These are phyloP conservation scores for Toxotes chatareus DNA, from an alignment of 2,113 vertebrate species.

Conservation along the genomic window DNA sequence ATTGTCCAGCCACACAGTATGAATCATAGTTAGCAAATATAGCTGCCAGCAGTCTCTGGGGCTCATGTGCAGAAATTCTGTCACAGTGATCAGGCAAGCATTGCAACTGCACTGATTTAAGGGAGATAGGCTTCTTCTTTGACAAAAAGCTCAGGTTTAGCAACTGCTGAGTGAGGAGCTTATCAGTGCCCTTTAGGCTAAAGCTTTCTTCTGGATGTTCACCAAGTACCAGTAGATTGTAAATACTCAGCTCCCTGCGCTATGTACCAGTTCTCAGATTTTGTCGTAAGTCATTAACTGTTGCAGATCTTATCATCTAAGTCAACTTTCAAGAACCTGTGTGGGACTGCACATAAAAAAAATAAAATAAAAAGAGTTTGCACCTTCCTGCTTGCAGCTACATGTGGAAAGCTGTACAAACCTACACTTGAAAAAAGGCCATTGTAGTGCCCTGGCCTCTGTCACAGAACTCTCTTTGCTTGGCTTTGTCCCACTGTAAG, in stretches of 20 bases:
- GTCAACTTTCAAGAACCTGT: not conserved
- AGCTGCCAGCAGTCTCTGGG: slow-evolving; percentile 47
- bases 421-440: slow-evolving; percentile 13
- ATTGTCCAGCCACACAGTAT: slow-evolving; percentile 67
- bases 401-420: slow-evolving; percentile 7
- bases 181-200: slow-evolving; percentile 74
- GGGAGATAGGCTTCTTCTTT: slow-evolving; percentile 71
- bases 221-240: slow-evolving; percentile 67
- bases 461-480: slow-evolving; percentile 66
- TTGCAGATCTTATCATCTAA: not conserved
- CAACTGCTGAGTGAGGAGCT: slow-evolving; percentile 73
- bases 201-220: slow-evolving; percentile 78
- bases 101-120: slow-evolving; percentile 63
- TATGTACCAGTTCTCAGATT: slow-evolving; percentile 33
- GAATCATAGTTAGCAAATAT: slow-evolving; percentile 66
- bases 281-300: slow-evolving; percentile 8
- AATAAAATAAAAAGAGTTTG: slow-evolving; percentile 10
- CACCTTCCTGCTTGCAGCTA: not conserved
- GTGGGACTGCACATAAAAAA: too few relatives aligned
- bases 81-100: slow-evolving; percentile 59
- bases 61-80: slow-evolving; percentile 56
- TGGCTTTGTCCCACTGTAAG: slow-evolving; percentile 73
- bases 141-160: slow-evolving; percentile 74
- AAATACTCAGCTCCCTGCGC: slow-evolving; percentile 63
- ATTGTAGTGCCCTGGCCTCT: slow-evolving; percentile 43